Conservation (phyloP, 2,888 invertebrate genomes). For the Tethea ocularis region DNA sequence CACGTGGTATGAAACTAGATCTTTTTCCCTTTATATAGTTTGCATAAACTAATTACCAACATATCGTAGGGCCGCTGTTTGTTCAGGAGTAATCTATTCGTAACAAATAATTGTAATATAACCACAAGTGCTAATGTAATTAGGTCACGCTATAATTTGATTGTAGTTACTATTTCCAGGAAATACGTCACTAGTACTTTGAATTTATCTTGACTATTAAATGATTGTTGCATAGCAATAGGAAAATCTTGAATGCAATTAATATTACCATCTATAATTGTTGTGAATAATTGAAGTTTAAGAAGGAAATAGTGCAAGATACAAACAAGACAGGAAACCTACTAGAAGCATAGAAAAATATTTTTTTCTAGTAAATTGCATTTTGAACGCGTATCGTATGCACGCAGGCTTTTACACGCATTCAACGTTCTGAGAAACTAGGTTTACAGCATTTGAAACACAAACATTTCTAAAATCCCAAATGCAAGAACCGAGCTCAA, state of each 20-base stretch:
- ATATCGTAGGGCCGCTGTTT: conserved; percentile 43
- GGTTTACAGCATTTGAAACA: conserved; percentile 74
- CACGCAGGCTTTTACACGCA: conserved; percentile 16
- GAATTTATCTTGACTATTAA: conserved; percentile 47
- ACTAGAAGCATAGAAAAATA: conserved; percentile 10
- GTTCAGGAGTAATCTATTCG: conserved; percentile 41
- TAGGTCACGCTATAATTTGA: conserved; percentile 47
- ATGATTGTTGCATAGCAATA: conserved; percentile 32
- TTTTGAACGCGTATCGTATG: conserved; percentile 17
- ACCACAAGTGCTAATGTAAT: conserved; percentile 40
- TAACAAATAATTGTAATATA: conserved; percentile 39
- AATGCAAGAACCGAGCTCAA: conserved; percentile 59
- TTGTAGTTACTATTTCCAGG: conserved; percentile 52
- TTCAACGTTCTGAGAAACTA: conserved; percentile 59
- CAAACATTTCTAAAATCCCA: conserved; percentile 75
- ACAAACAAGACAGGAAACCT: background rate
- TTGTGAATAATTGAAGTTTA: conserved; percentile 25
- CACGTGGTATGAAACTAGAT: conserved; percentile 62
- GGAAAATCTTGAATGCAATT: conserved; percentile 36
- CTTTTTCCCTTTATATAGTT: conserved; percentile 44
- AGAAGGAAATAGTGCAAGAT: conserved; percentile 22
- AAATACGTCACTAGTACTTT: conserved; percentile 41
- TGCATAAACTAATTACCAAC: conserved; percentile 52
- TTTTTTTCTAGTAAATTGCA: conserved; percentile 10
- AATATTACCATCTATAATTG: conserved; percentile 24